Percentiles rank a stretch among this genome's conserved stretches.
phyloP scores from a whole-genome alignment of 2,797 vertebrate genomes.

The Podargus strigoides region DNA sequence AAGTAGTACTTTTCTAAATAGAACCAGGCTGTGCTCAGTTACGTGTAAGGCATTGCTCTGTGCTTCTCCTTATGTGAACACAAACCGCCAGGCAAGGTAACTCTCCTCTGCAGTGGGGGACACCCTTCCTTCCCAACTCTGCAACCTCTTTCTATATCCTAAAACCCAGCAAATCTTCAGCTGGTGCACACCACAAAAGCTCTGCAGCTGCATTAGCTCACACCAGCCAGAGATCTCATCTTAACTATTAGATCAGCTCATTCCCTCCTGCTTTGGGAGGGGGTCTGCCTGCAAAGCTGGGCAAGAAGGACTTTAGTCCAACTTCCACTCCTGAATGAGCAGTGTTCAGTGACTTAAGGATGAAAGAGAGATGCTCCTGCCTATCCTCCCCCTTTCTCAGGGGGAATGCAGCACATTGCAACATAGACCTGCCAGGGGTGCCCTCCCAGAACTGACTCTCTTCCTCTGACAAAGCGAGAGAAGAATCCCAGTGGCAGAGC shows the following conservation, averaged over 20 bases:
- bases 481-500: neutral
- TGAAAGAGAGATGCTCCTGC: neutral
- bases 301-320: neutral
- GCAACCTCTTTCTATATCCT: neutral
- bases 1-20: neutral
- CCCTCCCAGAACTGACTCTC: neutral
- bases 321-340: neutral
- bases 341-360: neutral
- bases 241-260: neutral
- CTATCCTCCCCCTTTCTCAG: neutral
- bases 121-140: neutral
- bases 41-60: neutral
- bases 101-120: neutral
- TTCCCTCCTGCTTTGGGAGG: neutral
- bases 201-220: neutral
- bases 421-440: neutral
- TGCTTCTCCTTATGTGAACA: neutral
- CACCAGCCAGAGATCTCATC: neutral
- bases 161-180: neutral
- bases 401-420: neutral
- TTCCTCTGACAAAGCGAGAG: neutral
- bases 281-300: neutral
- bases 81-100: neutral
- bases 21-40: neutral
- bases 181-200: neutral